Conservation (phyloP, 2,113 vertebrate species). For the Pterocles burchelli region DNA sequence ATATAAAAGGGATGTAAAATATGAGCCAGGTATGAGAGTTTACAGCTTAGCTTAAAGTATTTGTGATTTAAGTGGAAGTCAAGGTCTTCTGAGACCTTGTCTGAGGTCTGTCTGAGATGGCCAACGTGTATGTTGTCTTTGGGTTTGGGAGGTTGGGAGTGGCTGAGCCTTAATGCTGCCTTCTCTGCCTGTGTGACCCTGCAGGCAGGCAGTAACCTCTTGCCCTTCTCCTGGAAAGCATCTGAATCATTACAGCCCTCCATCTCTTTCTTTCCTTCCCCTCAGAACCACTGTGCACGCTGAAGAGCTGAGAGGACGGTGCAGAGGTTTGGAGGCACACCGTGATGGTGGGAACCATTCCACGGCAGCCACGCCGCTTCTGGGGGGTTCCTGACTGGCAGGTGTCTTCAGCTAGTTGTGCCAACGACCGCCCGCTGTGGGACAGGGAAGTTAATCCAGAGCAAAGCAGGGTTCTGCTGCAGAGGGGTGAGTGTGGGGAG, state of each 20-base stretch:
- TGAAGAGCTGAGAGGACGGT: neutral
- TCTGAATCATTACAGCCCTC: neutral
- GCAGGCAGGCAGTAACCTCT: neutral
- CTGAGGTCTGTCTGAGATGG: neutral
- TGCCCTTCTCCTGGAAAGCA: neutral
- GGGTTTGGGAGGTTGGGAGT: neutral
- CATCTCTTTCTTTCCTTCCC: neutral
- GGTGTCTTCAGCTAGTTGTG: conserved; percentile 52
- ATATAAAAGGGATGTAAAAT: neutral
- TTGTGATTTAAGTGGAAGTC: neutral
- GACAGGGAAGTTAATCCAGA: neutral
- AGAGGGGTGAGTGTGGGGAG: conserved; percentile 13
- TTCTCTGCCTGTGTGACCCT: neutral
- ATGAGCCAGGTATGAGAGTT: neutral
- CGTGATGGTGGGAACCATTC: conserved; percentile 73
- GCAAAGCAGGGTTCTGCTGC: neutral
- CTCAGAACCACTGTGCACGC: neutral
- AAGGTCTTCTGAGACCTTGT: neutral
- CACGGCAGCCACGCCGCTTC: conserved; percentile 58
- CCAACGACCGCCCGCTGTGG: neutral
- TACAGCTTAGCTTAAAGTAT: neutral
- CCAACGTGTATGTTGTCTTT: neutral
- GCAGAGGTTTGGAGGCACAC: neutral
- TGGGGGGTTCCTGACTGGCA: conserved; percentile 63
- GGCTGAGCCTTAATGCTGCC: neutral